Evolutionary conservation across 1,140 invertebrate species (phyloP).

Genomic region (Brachionus rotundiformis): DNA sequence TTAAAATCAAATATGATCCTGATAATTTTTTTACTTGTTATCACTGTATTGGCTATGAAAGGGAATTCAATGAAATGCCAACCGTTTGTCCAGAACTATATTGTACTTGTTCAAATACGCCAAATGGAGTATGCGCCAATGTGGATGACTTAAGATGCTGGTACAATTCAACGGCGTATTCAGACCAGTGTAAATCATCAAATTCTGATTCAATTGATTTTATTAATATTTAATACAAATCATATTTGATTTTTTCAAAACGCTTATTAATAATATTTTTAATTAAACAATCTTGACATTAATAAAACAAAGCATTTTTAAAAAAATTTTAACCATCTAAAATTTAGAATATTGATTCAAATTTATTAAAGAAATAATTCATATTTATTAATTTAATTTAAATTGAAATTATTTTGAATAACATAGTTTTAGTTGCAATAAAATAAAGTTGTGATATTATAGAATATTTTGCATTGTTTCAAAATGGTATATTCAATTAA

Average conservation of each 20-base stretch:
- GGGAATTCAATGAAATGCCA: slow-evolving; percentile 13
- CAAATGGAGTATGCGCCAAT: not conserved
- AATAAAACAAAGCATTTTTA: too few relatives aligned
- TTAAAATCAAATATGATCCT: not conserved
- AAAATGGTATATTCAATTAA: too few relatives aligned
- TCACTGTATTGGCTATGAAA: slow-evolving; percentile 27
- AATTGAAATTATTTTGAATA: too few relatives aligned
- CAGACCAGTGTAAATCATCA: not conserved
- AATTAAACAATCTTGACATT: too few relatives aligned
- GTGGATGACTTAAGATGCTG: slow-evolving; percentile 3
- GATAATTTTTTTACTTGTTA: slow-evolving; percentile 9
- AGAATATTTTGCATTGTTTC: too few relatives aligned
- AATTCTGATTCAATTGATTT: not conserved
- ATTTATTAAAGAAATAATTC: too few relatives aligned
- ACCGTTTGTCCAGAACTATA: not conserved
- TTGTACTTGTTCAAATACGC: slow-evolving; percentile 26
- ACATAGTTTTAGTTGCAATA: too few relatives aligned
- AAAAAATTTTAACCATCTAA: too few relatives aligned
- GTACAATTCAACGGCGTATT: not conserved
- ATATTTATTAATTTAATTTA: too few relatives aligned
- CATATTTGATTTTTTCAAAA: slow-evolving; percentile 16
- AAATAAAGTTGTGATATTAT: too few relatives aligned
- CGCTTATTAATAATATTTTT: too few relatives aligned
- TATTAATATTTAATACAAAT: not conserved
- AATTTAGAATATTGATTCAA: too few relatives aligned